These are phyloP conservation scores for Nasua narica DNA, from an alignment of 2,797 vertebrate species.

Conservation along the genomic window DNA sequence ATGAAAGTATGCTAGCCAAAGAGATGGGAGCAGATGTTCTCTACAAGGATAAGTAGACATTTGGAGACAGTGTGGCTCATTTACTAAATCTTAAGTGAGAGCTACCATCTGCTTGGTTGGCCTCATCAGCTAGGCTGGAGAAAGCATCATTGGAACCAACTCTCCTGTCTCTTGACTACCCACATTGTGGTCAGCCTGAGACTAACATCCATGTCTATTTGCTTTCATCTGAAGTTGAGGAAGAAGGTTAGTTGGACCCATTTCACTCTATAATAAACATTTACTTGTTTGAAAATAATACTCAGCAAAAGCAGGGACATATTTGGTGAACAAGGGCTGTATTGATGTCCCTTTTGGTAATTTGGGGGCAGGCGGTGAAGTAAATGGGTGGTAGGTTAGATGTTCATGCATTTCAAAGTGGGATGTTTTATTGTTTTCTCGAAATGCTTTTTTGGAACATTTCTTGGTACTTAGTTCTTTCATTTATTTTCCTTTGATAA, in stretches of 20 bases:
- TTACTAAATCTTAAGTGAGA: slow-evolving; percentile 35
- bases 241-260: background rate
- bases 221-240: background rate
- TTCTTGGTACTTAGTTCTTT: slow-evolving; percentile 53
- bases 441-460: slow-evolving; percentile 36
- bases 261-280: slow-evolving; percentile 15
- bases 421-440: slow-evolving; percentile 53
- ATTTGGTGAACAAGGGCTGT: background rate
- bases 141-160: background rate
- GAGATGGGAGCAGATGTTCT: slow-evolving; percentile 42
- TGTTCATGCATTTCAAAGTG: slow-evolving; percentile 52
- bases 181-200: no score
- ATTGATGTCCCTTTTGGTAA: background rate
- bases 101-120: slow-evolving; percentile 41
- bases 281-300: slow-evolving; percentile 43
- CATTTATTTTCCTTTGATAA: slow-evolving; percentile 64
- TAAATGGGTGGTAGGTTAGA: slow-evolving; percentile 18
- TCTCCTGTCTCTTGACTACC: background rate
- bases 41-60: background rate
- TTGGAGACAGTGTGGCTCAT: slow-evolving; percentile 34
- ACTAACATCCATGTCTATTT: background rate
- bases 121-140: background rate
- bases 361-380: background rate
- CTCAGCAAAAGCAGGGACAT: background rate
- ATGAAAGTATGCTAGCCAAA: background rate